Base-by-base conservation (phyloP, 2,797 vertebrate species). In the Ceryle rudis region DNA sequence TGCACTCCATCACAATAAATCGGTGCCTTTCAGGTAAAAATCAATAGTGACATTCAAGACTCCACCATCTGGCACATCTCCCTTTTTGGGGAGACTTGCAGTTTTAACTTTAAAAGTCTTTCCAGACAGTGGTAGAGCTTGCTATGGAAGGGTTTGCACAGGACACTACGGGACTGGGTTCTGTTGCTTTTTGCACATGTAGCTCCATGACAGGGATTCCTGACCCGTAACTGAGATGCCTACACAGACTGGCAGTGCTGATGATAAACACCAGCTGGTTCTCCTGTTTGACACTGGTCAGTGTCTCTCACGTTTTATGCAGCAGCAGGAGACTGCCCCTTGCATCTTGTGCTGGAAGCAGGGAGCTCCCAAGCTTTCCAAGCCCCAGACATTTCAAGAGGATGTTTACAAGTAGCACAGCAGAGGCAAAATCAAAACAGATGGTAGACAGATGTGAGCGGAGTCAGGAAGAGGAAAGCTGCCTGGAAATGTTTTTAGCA, bases 401-500 rank as follows among this genome's bases (percentile, higher is more conserved):
- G 67, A 84, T 91, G 57, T 80, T 94, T 92, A 85, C 64, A 77
- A 52, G 33, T 21, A 70, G 42, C 62, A 62, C 6, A 62, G 85
- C 73, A 88, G 82, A 85, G 57, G 49, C 10, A 79, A 94, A 93
- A 90, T 72, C 55, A 64, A 85, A 96, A 54, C 83, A 96, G 86
- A 77, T 90, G 86, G 86, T 17, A 57, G 74, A 87, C 90, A 95
- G 83, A 92, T 97, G 90, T 69, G 81, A 78, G 23, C 1, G 1
- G 42, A 66, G 26, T 47, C 60, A 55, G 64, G 88, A 92, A 90
- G 61, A 44, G 33, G 25, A 85, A 82, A 89, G 58, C 73, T 79
- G 70, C 51, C 84, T 89, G 61, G 31, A 64, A 90, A 78, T 19
- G 65, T 61, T 96, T 85, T 73, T 19, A 84, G 39, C 29, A 80